phyloP scores from a whole-genome alignment of 2,113 vertebrate genomes.

The Notothenia rossii region DNA sequence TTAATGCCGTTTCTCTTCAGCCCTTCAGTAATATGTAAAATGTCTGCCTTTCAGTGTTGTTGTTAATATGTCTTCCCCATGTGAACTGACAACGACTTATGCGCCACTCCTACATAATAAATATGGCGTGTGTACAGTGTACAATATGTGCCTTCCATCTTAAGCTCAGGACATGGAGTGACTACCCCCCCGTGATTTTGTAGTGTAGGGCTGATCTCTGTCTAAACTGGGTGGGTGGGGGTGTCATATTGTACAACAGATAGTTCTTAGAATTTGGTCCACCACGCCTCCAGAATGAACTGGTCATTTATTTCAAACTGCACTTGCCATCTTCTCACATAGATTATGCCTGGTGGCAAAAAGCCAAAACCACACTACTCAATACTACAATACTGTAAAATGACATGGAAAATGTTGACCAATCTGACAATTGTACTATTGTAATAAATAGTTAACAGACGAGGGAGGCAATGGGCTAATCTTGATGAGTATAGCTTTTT shows the following conservation, averaged over 20 bases:
- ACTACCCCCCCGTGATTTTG: neutral
- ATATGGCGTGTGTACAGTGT: neutral
- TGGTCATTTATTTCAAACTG: constrained; percentile 7
- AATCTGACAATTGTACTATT: neutral
- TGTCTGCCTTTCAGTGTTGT: too few relatives aligned
- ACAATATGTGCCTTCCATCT: neutral
- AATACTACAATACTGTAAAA: neutral
- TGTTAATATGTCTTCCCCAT: too few relatives aligned
- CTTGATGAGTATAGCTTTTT: neutral
- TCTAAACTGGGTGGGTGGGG: neutral
- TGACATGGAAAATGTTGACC: neutral
- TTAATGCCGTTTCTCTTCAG: too few relatives aligned
- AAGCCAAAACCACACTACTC: neutral
- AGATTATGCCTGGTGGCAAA: neutral
- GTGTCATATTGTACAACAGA: neutral
- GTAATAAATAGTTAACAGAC: neutral
- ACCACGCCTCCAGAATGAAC: neutral
- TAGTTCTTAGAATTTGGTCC: neutral
- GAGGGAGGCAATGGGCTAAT: neutral
- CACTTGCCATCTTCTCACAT: neutral
- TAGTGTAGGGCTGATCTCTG: neutral
- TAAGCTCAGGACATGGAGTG: neutral
- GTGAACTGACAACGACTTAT: neutral
- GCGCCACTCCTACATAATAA: neutral
- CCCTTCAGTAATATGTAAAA: too few relatives aligned